Evolutionary conservation across 2,113 vertebrate genomes (phyloP), one percentile per base, ranked within the genome.

Genomic region (Theristicus caerulescens): DNA sequence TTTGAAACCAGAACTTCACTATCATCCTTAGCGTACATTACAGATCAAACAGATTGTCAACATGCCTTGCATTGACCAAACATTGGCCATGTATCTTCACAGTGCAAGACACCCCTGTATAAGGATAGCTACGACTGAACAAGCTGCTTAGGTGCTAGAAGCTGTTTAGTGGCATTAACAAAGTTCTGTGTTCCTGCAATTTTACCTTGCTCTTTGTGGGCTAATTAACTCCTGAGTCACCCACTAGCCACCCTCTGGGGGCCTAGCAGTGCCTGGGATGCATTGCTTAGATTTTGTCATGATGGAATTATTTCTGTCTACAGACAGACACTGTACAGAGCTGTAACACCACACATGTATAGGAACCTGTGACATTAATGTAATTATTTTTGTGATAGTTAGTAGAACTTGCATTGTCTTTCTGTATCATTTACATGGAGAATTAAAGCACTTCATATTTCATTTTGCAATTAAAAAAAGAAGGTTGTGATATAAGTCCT

Each of bases 11-110:
- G 36, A 84, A 22, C 38, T 86, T 93, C 54, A n/a, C 49, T 52
- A 1, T 83, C 32, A 19, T 17, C 49, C 55, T 36, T 40, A 40
- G 44, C 22, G 10, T 82, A 40, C 34, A 3, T 52, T 84, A 14
- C 16, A 66, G 65, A 25, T 61, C 34, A n/a, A 16, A 44, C 9
- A 40, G 58, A 25, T 55, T 69, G 62, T 36, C 52, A 82, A 0
- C 69, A 36, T 70, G 51, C 3, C 36, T 74, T 74, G 70, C 17
- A 21, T 4, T 70, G 85, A 38, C 1, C 16, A 46, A 70, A 58
- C 1, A 1, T 24, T 61, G 36, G 46, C 51, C 36, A 0, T n/a
- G 0, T 51, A 47, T 42, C 34, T 70, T 70, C 6, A 3, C 36
- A 16, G 67, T 31, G 62, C 42, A 11, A 59, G 55, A 21, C 44